These are phyloP conservation scores for Pteria penguin DNA, from an alignment of 2,888 invertebrate genomes.

Conservation along the genomic window DNA sequence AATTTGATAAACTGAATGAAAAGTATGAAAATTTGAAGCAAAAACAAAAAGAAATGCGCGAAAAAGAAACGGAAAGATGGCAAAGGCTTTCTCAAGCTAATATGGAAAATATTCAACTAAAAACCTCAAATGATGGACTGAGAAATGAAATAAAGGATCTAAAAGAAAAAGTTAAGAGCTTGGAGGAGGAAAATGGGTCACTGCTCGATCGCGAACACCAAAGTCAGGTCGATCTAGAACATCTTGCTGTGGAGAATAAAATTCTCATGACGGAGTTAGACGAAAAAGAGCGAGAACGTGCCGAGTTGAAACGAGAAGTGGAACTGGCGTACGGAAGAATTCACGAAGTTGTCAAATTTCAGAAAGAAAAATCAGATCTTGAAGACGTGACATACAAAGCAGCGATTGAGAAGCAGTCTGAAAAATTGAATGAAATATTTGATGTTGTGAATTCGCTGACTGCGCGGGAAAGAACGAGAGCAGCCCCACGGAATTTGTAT, in stretches of 20 bases:
- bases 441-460: constrained; percentile 30
- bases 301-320: constrained; percentile 21
- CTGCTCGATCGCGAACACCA: constrained; percentile 18
- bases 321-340: constrained; percentile 33
- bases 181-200: constrained; percentile 24
- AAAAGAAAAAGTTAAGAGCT: constrained; percentile 28
- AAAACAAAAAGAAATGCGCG: constrained; percentile 35
- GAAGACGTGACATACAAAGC: constrained; percentile 29
- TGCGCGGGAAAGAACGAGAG: constrained; percentile 13
- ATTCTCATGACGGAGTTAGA: constrained; percentile 26
- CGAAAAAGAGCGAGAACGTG: constrained; percentile 28
- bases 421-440: constrained; percentile 37
- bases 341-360: constrained; percentile 24
- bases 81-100: constrained; percentile 33
- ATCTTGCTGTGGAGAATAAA: constrained; percentile 23
- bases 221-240: constrained; percentile 27
- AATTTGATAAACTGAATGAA: constrained; percentile 27
- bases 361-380: constrained; percentile 27
- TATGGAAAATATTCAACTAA: constrained; percentile 30
- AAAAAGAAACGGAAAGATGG: constrained; percentile 41
- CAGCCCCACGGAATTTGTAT: constrained; percentile 4
- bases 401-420: constrained; percentile 30
- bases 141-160: constrained; percentile 22
- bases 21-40: constrained; percentile 39
- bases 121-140: constrained; percentile 20